Evolutionary conservation across 2,888 invertebrate species (phyloP).

Genomic region (Patella depressa): DNA sequence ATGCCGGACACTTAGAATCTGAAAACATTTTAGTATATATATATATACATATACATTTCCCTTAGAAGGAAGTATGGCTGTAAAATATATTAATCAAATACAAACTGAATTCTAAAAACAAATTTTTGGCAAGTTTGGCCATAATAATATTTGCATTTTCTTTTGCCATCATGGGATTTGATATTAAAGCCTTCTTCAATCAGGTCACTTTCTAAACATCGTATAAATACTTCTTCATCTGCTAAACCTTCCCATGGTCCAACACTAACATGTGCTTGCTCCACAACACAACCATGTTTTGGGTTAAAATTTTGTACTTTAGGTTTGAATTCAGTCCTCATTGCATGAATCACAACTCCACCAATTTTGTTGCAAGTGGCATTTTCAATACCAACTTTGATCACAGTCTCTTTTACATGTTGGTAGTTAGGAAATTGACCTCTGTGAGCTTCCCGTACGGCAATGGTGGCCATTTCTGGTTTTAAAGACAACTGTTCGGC

Average conservation of each 20-base stretch:
- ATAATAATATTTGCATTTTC: conserved; percentile 66
- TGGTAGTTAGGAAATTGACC: conserved; percentile 65
- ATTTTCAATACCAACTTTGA: conserved; percentile 62
- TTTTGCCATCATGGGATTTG: conserved; percentile 59
- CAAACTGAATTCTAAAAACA: conserved; percentile 55
- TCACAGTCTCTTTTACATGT: conserved; percentile 55
- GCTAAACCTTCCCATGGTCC: conserved; percentile 65
- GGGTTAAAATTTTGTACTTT: conserved; percentile 60
- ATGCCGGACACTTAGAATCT: too few species aligned
- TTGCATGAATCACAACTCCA: conserved; percentile 62
- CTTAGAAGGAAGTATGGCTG: too few species aligned
- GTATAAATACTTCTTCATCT: conserved; percentile 64
- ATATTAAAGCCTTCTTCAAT: conserved; percentile 63
- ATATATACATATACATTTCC: too few species aligned
- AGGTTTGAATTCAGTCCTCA: conserved; percentile 60
- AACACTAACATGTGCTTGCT: conserved; percentile 60
- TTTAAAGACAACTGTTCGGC: conserved; percentile 56
- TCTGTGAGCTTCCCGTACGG: conserved; percentile 61
- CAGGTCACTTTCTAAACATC: conserved; percentile 62
- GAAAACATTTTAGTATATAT: too few species aligned
- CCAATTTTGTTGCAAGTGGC: conserved; percentile 58
- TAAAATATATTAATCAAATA: conserved; percentile 41
- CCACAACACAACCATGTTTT: conserved; percentile 64
- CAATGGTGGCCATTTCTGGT: conserved; percentile 57
- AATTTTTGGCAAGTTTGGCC: conserved; percentile 66